A percentile compares a stretch with the other conserved stretches of the same genome.
Evolutionary conservation across 2,797 vertebrate genomes (phyloP).

Genomic region (Acrossocheilus fasciatus): DNA sequence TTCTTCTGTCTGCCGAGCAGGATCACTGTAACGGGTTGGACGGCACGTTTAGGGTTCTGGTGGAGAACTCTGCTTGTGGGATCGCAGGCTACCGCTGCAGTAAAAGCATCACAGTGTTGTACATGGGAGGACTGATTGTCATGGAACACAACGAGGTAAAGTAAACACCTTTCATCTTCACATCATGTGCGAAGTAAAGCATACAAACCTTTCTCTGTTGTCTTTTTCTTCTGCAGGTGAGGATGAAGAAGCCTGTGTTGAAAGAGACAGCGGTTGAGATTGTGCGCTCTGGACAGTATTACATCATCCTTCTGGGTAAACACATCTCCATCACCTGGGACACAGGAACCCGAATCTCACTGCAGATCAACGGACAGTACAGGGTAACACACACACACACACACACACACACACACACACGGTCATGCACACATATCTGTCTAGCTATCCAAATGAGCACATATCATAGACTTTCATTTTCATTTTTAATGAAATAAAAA

Average conservation of each 20-base stretch:
- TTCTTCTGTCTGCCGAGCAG: conserved; percentile 68
- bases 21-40: conserved; percentile 86
- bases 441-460: not conserved
- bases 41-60: conserved; percentile 89
- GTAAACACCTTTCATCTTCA: not conserved
- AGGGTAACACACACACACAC: conserved; percentile 71
- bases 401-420: conserved; percentile 25
- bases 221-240: conserved; percentile 77
- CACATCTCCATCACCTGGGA: conserved; percentile 91
- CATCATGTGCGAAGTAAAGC: not conserved
- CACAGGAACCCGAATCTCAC: conserved; percentile 81
- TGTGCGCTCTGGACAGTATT: conserved; percentile 87
- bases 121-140: conserved; percentile 85
- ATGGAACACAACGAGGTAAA: conserved; percentile 86
- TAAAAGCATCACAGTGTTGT: conserved; percentile 85
- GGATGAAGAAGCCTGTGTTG: conserved; percentile 81
- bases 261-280: conserved; percentile 86
- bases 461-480: not conserved
- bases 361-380: conserved; percentile 86
- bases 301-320: conserved; percentile 86
- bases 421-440: not conserved
- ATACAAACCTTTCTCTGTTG: conserved; percentile 21
- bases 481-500: not conserved
- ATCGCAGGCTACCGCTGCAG: conserved; percentile 87
- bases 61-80: conserved; percentile 92